Evolutionary conservation across 2,797 vertebrate species (phyloP).

Genomic region (Euthynnus affinis): DNA sequence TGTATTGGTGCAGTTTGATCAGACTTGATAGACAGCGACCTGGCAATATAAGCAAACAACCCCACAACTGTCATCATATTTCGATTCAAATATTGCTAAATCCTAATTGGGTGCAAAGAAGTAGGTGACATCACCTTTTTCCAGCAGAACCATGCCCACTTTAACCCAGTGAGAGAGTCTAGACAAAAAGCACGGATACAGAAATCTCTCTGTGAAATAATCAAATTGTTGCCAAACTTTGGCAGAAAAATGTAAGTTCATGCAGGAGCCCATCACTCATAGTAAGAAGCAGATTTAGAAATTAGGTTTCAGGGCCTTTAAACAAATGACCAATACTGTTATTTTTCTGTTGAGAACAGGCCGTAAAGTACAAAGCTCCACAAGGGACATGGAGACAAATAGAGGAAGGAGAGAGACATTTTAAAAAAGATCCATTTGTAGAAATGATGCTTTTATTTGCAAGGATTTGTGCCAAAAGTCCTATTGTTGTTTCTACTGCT

Average conservation of each 20-base stretch:
- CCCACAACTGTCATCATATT: no score
- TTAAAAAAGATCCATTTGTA: not conserved
- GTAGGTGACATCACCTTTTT: not conserved
- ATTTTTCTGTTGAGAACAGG: constrained; percentile 20
- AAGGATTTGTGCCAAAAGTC: not conserved
- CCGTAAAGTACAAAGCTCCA: not conserved
- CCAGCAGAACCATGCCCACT: no score
- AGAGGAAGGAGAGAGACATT: not conserved
- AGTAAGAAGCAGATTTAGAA: constrained; percentile 25
- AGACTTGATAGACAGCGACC: no score
- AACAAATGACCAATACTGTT: constrained; percentile 36
- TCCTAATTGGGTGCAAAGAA: not conserved
- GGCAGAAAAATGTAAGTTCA: constrained; percentile 4
- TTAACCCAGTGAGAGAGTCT: not conserved
- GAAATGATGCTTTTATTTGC: constrained; percentile 15
- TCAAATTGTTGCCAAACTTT: constrained; percentile 2
- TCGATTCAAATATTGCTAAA: no score
- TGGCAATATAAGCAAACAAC: no score
- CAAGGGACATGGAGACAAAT: constrained; percentile 9
- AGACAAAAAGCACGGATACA: not conserved
- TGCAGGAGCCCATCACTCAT: constrained; percentile 32
- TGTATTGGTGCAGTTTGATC: no score
- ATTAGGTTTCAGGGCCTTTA: constrained; percentile 34
- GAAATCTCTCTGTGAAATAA: constrained; percentile 23
- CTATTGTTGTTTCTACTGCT: not conserved